Conservation (phyloP, 1,140 invertebrate species). For the Colletes latitarsis region DNA sequence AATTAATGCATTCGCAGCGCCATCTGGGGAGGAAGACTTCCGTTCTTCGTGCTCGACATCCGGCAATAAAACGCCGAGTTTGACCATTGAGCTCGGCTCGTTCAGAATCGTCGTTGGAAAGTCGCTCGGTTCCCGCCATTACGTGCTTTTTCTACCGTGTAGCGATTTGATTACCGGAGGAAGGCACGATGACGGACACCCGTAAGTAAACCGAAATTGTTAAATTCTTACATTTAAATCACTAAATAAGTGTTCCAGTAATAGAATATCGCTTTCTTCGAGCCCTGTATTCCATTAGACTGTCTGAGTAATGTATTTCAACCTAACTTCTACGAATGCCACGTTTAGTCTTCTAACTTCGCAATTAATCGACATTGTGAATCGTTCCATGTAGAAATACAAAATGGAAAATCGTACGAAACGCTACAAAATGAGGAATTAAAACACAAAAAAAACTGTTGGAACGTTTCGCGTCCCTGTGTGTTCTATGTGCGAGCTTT, state of each 20-base stretch:
- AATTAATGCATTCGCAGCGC: not conserved
- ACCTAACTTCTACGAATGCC: not conserved
- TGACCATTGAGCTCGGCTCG: not conserved
- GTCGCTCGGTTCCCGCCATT: constrained; percentile 65
- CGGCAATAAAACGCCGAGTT: constrained; percentile 20
- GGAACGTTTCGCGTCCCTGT: no score
- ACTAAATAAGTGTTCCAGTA: not conserved
- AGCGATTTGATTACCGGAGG: constrained; percentile 9
- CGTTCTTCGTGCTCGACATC: constrained; percentile 21
- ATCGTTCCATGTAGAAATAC: not conserved
- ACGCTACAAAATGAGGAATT: no score
- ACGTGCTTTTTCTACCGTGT: constrained; percentile 48
- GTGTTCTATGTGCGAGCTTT: constrained; percentile 7
- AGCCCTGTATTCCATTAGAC: not conserved
- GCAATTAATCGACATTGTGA: not conserved
- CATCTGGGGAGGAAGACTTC: constrained; percentile 22
- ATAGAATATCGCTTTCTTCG: constrained; percentile 14
- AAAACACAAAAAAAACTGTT: not conserved
- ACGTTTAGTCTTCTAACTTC: not conserved
- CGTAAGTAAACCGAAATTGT: constrained; percentile 69
- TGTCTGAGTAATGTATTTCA: not conserved
- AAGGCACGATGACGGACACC: constrained; percentile 73
- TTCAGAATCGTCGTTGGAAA: constrained; percentile 23
- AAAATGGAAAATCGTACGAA: not conserved
- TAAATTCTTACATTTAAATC: constrained; percentile 19